Percentiles rank a stretch among this genome's conserved stretches.
Conservation (phyloP, 2,888 invertebrate species). For the Nephrocerus scutellatus region DNA sequence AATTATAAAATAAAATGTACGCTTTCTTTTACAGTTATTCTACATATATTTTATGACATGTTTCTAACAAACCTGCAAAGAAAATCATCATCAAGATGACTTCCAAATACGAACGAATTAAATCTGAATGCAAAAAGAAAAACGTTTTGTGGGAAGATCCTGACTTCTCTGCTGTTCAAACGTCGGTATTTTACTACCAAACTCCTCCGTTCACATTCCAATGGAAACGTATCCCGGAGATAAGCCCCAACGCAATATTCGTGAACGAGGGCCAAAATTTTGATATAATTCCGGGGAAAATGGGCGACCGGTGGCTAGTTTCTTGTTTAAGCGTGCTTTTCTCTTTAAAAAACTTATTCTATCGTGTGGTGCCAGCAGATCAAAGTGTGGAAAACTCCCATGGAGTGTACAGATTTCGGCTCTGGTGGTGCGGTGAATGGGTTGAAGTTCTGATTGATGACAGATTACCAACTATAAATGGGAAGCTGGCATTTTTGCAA, state of each 20-base stretch:
- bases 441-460: constrained; percentile 85
- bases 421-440: constrained; percentile 95
- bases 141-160: constrained; percentile 85
- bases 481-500: constrained; percentile 78
- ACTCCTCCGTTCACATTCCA: constrained; percentile 89
- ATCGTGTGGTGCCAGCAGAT: constrained; percentile 85
- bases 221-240: constrained; percentile 80
- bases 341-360: constrained; percentile 79
- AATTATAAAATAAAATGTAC: too few species aligned
- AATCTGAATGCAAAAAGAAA: constrained; percentile 69
- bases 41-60: too few species aligned
- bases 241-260: constrained; percentile 52
- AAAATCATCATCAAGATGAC: constrained; percentile 33
- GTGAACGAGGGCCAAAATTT: constrained; percentile 57
- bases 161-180: constrained; percentile 81
- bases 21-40: too few species aligned
- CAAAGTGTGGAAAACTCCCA: constrained; percentile 68
- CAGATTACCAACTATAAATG: constrained; percentile 79
- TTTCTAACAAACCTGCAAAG: too few species aligned
- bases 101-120: constrained; percentile 68
- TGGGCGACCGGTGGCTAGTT: constrained; percentile 88
- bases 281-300: constrained; percentile 79
- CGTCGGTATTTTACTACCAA: constrained; percentile 88
- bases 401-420: constrained; percentile 78
- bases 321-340: constrained; percentile 80